Conservation (phyloP, 2,888 invertebrate species). For the Lagria hirta region DNA sequence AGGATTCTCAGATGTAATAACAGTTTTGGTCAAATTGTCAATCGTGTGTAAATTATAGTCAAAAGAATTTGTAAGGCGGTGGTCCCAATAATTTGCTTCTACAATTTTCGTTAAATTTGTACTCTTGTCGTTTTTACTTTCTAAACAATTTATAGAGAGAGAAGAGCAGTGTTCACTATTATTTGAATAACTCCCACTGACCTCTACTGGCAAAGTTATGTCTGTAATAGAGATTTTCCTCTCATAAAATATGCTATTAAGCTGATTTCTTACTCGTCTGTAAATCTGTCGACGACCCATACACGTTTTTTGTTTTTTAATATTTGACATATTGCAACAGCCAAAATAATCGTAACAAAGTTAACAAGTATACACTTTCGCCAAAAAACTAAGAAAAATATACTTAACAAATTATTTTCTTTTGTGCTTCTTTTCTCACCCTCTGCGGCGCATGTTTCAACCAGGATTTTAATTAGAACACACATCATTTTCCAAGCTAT, state of each 20-base stretch:
- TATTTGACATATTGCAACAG: neutral
- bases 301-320: neutral
- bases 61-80: neutral
- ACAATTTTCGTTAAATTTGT: neutral
- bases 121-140: neutral
- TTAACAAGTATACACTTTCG: neutral
- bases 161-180: no score
- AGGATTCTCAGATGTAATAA: neutral
- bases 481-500: no score
- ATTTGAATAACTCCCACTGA: no score
- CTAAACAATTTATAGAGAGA: no score
- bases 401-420: neutral
- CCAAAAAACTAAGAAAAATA: neutral
- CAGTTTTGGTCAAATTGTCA: neutral
- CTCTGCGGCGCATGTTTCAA: neutral
- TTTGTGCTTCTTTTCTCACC: neutral
- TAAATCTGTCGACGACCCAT: neutral
- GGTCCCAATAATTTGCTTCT: no score
- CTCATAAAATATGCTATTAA: no score
- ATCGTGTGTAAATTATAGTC: neutral
- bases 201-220: no score
- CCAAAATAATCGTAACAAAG: no score
- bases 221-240: no score
- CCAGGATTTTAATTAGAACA: no score
- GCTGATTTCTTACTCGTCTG: neutral